phyloP scores from a whole-genome alignment of 2,113 vertebrate genomes.

The Apus apus region DNA sequence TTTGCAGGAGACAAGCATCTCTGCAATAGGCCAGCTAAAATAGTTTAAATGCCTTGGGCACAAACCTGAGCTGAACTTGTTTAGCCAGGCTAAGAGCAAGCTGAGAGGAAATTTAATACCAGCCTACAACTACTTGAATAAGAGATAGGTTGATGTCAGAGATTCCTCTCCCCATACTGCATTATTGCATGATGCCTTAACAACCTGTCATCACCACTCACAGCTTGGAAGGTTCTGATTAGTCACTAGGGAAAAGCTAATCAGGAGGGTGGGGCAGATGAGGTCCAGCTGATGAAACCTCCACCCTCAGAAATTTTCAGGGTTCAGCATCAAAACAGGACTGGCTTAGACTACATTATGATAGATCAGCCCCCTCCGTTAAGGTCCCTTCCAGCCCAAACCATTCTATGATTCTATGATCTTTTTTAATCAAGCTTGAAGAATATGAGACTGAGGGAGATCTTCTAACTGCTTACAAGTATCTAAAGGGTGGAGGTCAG shows the following conservation, averaged over 20 bases:
- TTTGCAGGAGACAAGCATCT: neutral
- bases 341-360: neutral
- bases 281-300: neutral
- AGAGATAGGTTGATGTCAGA: neutral
- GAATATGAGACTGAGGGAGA: no score
- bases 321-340: neutral
- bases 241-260: neutral
- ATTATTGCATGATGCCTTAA: no score
- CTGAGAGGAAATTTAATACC: neutral
- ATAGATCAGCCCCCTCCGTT: neutral
- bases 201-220: neutral
- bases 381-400: no score
- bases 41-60: neutral
- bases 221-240: neutral
- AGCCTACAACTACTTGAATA: neutral
- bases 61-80: neutral
- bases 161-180: neutral
- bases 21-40: neutral
- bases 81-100: neutral
- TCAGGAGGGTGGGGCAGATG: neutral
- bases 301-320: neutral
- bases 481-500: no score
- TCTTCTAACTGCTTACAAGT: no score
- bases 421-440: no score
- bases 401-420: no score